Evolutionary conservation across 2,888 invertebrate species (phyloP).

Genomic region (Drosophila melanosoma): DNA sequence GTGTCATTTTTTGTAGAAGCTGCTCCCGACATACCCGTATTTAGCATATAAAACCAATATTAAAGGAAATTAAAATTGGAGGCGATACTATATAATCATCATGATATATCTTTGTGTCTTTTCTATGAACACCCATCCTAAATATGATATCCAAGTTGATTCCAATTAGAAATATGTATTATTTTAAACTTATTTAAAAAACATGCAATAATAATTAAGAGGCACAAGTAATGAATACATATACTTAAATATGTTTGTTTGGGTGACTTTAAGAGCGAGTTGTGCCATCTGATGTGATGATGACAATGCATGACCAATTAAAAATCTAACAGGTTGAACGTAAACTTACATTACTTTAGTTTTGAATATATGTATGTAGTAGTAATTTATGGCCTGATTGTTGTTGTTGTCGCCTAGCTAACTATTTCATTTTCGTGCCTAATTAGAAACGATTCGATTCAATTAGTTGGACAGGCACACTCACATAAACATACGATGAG

Average conservation of each 20-base stretch:
- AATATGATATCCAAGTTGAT: not conserved
- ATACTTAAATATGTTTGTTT: not conserved
- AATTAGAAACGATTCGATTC: constrained; percentile 58
- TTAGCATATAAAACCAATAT: not conserved
- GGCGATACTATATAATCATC: not conserved
- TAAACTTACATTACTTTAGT: not conserved
- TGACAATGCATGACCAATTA: constrained; percentile 42
- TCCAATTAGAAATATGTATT: not conserved
- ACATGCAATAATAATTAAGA: not conserved
- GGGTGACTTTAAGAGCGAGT: not conserved
- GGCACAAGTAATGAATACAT: not conserved
- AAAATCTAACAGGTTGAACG: constrained; percentile 26
- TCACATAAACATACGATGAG: not conserved
- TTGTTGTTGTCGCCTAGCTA: not conserved
- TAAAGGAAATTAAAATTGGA: not conserved
- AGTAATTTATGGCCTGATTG: not conserved
- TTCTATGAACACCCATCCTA: not conserved
- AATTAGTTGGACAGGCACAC: constrained; percentile 40
- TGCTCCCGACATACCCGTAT: not conserved
- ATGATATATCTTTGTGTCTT: not conserved
- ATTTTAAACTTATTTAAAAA: not conserved
- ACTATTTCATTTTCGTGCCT: constrained; percentile 41
- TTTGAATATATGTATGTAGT: constrained; percentile 2
- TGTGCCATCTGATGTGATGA: constrained; percentile 3
- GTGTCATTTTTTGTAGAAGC: not conserved